Evolutionary conservation across 2,113 vertebrate genomes (phyloP).

Genomic region (Fregetta grallaria): DNA sequence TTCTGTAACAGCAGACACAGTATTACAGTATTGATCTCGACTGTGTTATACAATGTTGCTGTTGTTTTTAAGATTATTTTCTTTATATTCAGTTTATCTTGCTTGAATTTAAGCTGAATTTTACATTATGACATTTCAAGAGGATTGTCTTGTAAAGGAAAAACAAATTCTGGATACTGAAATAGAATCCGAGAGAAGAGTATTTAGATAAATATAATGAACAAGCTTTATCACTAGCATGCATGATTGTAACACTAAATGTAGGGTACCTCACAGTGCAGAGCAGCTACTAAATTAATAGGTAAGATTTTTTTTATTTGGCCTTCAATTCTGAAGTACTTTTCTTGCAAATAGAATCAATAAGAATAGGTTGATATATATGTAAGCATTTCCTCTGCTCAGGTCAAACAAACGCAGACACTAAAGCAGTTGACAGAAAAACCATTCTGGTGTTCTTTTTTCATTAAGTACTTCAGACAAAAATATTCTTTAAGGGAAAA

Average conservation of each 20-base stretch:
- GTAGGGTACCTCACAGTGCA: neutral
- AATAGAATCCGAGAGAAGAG: neutral
- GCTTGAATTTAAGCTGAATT: neutral
- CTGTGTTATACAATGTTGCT: neutral
- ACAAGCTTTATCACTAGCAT: neutral
- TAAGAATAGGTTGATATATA: neutral
- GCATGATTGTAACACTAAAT: neutral
- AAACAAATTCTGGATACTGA: neutral
- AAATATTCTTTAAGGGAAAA: neutral
- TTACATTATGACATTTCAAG: neutral
- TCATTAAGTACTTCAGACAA: neutral
- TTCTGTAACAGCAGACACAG: neutral
- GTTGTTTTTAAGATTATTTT: neutral
- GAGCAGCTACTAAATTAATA: neutral
- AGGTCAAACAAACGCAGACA: neutral
- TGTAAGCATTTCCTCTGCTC: neutral
- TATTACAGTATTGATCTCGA: neutral
- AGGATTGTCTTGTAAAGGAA: neutral
- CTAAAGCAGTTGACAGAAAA: neutral
- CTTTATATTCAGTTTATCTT: neutral
- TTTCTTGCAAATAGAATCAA: neutral
- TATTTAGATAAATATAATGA: neutral
- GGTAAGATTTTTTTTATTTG: neutral
- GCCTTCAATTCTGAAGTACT: neutral
- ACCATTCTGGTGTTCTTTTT: neutral